Conservation (phyloP, 2,888 invertebrate genomes). For the Synanthedon vespiformis region DNA sequence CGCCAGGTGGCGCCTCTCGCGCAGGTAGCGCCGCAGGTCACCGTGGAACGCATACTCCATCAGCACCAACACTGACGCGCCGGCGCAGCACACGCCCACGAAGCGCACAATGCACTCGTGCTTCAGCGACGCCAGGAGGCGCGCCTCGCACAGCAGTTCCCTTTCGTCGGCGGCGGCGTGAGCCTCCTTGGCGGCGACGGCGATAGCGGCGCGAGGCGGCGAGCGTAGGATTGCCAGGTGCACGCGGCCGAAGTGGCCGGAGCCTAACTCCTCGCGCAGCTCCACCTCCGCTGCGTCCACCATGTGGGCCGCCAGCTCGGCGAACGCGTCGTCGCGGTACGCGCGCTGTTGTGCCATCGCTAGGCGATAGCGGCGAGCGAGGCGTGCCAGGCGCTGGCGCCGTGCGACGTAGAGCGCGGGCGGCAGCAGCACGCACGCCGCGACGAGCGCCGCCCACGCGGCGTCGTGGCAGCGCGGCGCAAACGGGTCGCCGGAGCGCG, state of each 20-base stretch:
- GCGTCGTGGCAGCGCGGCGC: slow-evolving; percentile 74
- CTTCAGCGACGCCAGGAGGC: slow-evolving; percentile 84
- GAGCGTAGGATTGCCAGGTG: slow-evolving; percentile 25
- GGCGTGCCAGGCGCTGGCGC: slow-evolving; percentile 73
- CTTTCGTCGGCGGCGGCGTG: slow-evolving; percentile 85
- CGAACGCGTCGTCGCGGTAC: slow-evolving; percentile 85
- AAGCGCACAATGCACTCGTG: slow-evolving; percentile 87
- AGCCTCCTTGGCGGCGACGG: slow-evolving; percentile 86
- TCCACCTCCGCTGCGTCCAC: slow-evolving; percentile 22
- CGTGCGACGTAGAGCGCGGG: slow-evolving; percentile 85
- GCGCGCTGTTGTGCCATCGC: slow-evolving; percentile 82
- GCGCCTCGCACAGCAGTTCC: slow-evolving; percentile 81
- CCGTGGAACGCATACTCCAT: slow-evolving; percentile 95
- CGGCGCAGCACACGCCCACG: slow-evolving; percentile 81
- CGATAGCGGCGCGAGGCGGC: slow-evolving; percentile 38
- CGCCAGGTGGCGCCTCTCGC: slow-evolving; percentile 77
- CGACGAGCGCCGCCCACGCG: slow-evolving; percentile 4
- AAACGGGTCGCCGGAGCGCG: slow-evolving; percentile 40
- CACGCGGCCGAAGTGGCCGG: slow-evolving; percentile 40
- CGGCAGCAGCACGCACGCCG: slow-evolving; percentile 86
- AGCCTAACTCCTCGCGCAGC: slow-evolving; percentile 29
- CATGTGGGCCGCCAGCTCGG: slow-evolving; percentile 67
- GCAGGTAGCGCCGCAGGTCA: slow-evolving; percentile 85
- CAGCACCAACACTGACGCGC: slow-evolving; percentile 84
- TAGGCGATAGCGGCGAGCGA: slow-evolving; percentile 71